Evolutionary conservation across 2,888 invertebrate species (phyloP), one percentile per base, ranked within the genome.

Genomic region (Neocrepidodera transversa): DNA sequence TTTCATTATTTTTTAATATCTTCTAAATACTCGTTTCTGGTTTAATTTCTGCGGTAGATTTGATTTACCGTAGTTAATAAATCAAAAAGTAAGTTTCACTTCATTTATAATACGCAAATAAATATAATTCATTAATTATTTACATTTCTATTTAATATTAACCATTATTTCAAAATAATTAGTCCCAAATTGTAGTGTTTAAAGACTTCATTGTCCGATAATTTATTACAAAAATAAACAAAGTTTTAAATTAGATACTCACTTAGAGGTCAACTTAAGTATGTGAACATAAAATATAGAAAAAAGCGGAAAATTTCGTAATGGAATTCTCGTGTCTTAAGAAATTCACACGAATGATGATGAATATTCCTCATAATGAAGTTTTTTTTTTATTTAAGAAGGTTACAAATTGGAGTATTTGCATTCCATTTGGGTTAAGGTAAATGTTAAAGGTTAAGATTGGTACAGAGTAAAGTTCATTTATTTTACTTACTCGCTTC

Each of bases 271-370:
- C 42, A 23, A 1, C 23, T 18, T 42, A 42, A 11, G 16, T 20
- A 23, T 42, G 42, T 42, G 40, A 16, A 17, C 17, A 42, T 23
- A 11, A 11, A 20, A 42, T n/a, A n/a, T 10, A 23, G 13, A 42
- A 18, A 42, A 42, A 20, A 42, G 20, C n/a, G n/a, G n/a, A 23
- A 16, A 13, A 42, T 42, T 42, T 42, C 42, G 42, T 42, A 42
- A 42, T 42, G 17, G 42, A 42, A 20, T 42, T 42, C 23, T 42
- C 20, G 42, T 42, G 42, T 42, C 20, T 20, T 10, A 23, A 42
- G 42, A 42, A 42, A 23, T 42, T 42, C 42, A 42, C 42, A 42
- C 42, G 42, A 18, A 42, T n/a, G 11, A n/a, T 20, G 20, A 42
- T 42, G 20, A 42, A 11, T 35, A 35, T 35, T 23, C 7, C 8